Conservation (phyloP, 2,888 invertebrate species). For the Charanyca ferruginea region DNA sequence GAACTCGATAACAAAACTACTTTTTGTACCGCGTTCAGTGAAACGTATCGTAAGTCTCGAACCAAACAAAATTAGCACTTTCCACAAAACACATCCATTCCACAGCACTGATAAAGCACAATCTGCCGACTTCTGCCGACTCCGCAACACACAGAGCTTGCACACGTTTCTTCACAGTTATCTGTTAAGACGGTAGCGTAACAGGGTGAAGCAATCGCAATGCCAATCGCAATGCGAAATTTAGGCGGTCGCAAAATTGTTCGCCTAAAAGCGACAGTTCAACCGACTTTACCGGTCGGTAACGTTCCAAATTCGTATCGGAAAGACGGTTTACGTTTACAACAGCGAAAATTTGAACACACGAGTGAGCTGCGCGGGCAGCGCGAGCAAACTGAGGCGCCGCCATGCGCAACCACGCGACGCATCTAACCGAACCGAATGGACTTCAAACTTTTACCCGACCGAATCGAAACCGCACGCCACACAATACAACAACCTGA, state of each 20-base stretch:
- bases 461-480: slow-evolving; percentile 78
- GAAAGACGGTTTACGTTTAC: slow-evolving; percentile 71
- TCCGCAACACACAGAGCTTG: slow-evolving; percentile 83
- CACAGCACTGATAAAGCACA: slow-evolving; percentile 86
- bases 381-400: slow-evolving; percentile 88
- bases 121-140: slow-evolving; percentile 81
- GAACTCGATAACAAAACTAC: slow-evolving; percentile 84
- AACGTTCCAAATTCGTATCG: slow-evolving; percentile 86
- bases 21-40: slow-evolving; percentile 84
- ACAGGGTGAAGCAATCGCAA: slow-evolving; percentile 85
- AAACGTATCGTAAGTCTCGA: slow-evolving; percentile 81
- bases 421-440: slow-evolving; percentile 80
- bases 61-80: slow-evolving; percentile 84
- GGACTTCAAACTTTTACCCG: slow-evolving; percentile 89
- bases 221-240: slow-evolving; percentile 87
- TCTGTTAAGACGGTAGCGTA: slow-evolving; percentile 84
- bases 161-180: slow-evolving; percentile 87
- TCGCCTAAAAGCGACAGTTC: slow-evolving; percentile 85
- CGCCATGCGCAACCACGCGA: slow-evolving; percentile 80
- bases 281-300: slow-evolving; percentile 87
- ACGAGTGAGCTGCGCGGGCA: slow-evolving; percentile 88
- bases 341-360: slow-evolving; percentile 70
- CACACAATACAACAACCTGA: slow-evolving; percentile 62
- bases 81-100: slow-evolving; percentile 85
- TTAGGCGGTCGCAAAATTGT: slow-evolving; percentile 79